Conservation (phyloP, 2,797 vertebrate genomes). For the Hipposideros larvatus region DNA sequence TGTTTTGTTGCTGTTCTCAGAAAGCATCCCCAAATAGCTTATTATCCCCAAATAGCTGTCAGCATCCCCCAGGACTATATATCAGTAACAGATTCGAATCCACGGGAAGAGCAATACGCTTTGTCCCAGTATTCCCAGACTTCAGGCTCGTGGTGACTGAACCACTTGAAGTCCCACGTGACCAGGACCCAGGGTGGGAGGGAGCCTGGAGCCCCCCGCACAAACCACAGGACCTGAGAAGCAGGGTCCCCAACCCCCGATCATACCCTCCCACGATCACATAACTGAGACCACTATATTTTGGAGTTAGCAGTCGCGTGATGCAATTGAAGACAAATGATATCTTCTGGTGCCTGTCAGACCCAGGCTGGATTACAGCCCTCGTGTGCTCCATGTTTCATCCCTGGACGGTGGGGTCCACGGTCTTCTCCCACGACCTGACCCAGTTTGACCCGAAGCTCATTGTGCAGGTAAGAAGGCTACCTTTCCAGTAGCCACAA, state of each 20-base stretch:
- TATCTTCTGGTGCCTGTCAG: conserved; percentile 91
- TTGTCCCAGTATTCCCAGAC: not conserved
- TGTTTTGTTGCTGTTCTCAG: not conserved
- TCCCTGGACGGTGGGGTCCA: conserved; percentile 91
- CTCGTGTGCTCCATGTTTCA: conserved; percentile 86
- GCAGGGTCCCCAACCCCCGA: not conserved
- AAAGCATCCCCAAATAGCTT: not conserved
- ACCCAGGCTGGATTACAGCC: conserved; percentile 91
- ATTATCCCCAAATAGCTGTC: too few species aligned
- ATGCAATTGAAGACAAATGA: conserved; percentile 88
- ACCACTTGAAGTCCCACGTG: not conserved
- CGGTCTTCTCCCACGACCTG: conserved; percentile 89
- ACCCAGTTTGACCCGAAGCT: conserved; percentile 87
- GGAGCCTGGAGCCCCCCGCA: not conserved
- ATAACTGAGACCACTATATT: conserved; percentile 10
- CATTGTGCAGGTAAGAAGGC: conserved; percentile 87
- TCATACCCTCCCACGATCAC: not conserved
- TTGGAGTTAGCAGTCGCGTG: conserved; percentile 87
- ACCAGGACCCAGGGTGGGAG: not conserved
- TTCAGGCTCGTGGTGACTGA: not conserved
- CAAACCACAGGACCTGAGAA: not conserved
- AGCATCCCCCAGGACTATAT: not conserved
- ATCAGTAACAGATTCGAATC: not conserved
- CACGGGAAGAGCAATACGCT: not conserved
- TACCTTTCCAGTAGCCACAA: not conserved